These are phyloP conservation scores for Harpagoxenus sublaevis DNA, from an alignment of 2,888 invertebrate genomes.

Conservation along the genomic window DNA sequence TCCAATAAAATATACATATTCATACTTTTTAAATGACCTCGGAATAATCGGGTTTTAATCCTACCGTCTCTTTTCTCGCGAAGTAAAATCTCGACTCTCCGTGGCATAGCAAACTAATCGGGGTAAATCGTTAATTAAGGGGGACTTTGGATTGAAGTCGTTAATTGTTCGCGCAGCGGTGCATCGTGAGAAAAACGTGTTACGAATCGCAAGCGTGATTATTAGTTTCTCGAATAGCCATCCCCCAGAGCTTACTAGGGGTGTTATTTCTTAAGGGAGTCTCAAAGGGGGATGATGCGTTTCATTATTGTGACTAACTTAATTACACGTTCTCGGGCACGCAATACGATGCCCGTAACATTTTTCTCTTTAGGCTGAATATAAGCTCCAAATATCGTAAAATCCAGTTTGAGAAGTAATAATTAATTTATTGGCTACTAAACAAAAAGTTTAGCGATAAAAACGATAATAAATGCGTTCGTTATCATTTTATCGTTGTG, in stretches of 20 bases:
- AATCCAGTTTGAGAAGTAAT: constrained; percentile 43
- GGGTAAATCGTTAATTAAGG: constrained; percentile 48
- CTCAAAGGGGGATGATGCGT: constrained; percentile 72
- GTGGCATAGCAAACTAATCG: constrained; percentile 39
- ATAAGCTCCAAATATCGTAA: constrained; percentile 17
- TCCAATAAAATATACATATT: constrained; percentile 26
- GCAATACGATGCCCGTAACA: constrained; percentile 2
- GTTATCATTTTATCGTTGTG: constrained; percentile 15
- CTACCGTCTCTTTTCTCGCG: neutral
- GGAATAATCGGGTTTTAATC: constrained; percentile 28
- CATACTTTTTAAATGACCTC: constrained; percentile 1
- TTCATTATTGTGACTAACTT: constrained; percentile 74
- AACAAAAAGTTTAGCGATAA: neutral
- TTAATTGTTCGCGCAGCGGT: constrained; percentile 72
- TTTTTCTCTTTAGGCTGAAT: constrained; percentile 4
- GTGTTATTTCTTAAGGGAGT: constrained; percentile 68
- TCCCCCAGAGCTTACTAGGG: constrained; percentile 59
- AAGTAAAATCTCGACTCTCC: constrained; percentile 8
- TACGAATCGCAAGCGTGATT: constrained; percentile 69
- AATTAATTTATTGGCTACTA: constrained; percentile 40
- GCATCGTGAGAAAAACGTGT: constrained; percentile 82
- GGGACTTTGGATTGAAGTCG: constrained; percentile 26
- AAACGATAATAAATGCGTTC: constrained; percentile 15
- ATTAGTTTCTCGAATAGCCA: constrained; percentile 64
- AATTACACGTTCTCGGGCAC: constrained; percentile 69